Percentiles rank a stretch among this genome's conserved stretches.
These are phyloP conservation scores for Ondatra zibethicus DNA, from an alignment of 2,113 vertebrate genomes.

Conservation along the genomic window DNA sequence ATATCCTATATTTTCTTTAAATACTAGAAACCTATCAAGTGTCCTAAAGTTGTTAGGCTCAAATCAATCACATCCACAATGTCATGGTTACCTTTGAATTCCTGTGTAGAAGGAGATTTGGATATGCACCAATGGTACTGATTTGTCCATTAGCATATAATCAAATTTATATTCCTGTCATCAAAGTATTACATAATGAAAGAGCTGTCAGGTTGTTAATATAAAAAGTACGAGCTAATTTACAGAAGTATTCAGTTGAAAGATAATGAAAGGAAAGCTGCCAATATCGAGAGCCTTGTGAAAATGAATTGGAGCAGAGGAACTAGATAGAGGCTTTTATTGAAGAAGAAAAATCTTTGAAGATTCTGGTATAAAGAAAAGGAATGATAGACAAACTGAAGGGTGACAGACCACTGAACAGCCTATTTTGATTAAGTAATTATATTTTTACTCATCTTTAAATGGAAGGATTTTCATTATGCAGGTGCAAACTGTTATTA, in stretches of 20 bases:
- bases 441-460: constrained; percentile 52
- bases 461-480: constrained; percentile 39
- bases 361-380: constrained; percentile 20
- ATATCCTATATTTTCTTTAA: neutral
- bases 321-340: constrained; percentile 30
- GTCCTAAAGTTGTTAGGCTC: neutral
- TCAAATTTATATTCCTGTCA: constrained; percentile 58
- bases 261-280: constrained; percentile 42
- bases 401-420: neutral
- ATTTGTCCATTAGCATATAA: constrained; percentile 59
- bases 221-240: constrained; percentile 70
- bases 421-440: constrained; percentile 48
- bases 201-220: constrained; percentile 61
- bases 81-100: neutral
- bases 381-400: constrained; percentile 38
- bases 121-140: neutral
- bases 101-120: neutral
- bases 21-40: neutral
- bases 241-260: constrained; percentile 56
- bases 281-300: constrained; percentile 40
- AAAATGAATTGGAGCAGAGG: constrained; percentile 37
- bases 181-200: constrained; percentile 45
- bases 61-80: neutral
- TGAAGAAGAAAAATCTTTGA: constrained; percentile 43
- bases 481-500: neutral